Evolutionary conservation across 2,888 invertebrate genomes (phyloP), one percentile per base, ranked within the genome.

Genomic region (Neocrepidodera transversa): DNA sequence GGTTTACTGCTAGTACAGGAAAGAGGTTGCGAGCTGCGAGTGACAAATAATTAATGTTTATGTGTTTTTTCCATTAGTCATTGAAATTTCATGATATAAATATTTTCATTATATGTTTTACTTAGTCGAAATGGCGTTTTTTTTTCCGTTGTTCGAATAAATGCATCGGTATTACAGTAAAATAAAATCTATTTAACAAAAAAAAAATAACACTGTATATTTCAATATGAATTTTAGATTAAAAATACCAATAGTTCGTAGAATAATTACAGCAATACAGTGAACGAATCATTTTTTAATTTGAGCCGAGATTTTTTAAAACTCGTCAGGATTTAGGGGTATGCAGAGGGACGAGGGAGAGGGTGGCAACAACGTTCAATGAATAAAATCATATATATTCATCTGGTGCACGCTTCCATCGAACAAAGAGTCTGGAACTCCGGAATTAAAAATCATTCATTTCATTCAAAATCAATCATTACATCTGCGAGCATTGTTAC

Each of bases 371-470:
- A 75, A 75, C 73, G 74, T 69, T 70, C 75, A 75, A 74, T 76
- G 77, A 78, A 78, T 77, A 75, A 78, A 78, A 78, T 78, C 78
- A 78, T 78, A 78, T 75, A 78, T 75, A 78, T 75, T 74, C 76
- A 74, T 76, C 75, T 70, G 66, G 66, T 67, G 70, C 71, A 73
- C 75, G 71, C 71, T 74, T 64, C 70, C 58, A 63, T 62, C 72
- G 72, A 74, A 78, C 76, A 77, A 77, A 75, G 72, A 71, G 69
- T 66, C 64, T 71, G 67, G 68, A 71, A 68, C 69, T 69, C 56
- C 71, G 74, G 71, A 79, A 79, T 79, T 79, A 79, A 79, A 79
- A 79, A 79, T 78, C 78, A 76, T 78, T 77, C 76, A 75, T 77
- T 76, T 76, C 75, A 75, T 77, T 74, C 74, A 73, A 75, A 78